Conservation (phyloP, 2,797 vertebrate species). For the Tadarida brasiliensis region DNA sequence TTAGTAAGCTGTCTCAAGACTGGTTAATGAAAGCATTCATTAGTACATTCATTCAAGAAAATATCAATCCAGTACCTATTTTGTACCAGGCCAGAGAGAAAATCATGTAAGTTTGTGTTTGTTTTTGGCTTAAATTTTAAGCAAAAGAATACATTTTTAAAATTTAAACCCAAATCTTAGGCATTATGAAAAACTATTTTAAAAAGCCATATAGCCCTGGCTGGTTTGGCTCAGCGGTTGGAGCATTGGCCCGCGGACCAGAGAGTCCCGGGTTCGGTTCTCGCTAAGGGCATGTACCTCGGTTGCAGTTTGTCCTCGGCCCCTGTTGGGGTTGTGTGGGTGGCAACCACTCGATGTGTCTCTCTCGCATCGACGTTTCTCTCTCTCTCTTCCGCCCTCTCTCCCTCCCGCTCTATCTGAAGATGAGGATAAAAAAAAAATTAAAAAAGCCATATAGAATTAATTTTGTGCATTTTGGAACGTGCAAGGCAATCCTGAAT, state of each 20-base stretch:
- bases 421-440: too few species aligned
- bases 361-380: too few species aligned
- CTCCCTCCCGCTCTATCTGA: too few species aligned
- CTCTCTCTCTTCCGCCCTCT: too few species aligned
- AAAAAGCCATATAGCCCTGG: not conserved
- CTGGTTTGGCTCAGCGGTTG: too few species aligned
- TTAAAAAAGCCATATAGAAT: not conserved
- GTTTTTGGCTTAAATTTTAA: not conserved
- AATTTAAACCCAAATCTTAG: not conserved
- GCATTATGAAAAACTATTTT: not conserved
- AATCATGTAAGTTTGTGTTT: not conserved
- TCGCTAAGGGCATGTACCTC: too few species aligned
- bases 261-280: too few species aligned
- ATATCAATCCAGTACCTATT: not conserved
- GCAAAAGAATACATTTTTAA: not conserved
- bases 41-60: not conserved
- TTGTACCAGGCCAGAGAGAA: not conserved
- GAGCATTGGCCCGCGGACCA: too few species aligned
- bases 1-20: not conserved
- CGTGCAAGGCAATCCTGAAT: not conserved
- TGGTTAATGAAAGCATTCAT: not conserved
- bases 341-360: too few species aligned
- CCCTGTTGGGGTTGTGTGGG: too few species aligned
- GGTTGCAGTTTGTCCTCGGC: too few species aligned
- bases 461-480: not conserved